phyloP scores from a whole-genome alignment of 2,797 vertebrate species.

The Nothura maculosa region DNA sequence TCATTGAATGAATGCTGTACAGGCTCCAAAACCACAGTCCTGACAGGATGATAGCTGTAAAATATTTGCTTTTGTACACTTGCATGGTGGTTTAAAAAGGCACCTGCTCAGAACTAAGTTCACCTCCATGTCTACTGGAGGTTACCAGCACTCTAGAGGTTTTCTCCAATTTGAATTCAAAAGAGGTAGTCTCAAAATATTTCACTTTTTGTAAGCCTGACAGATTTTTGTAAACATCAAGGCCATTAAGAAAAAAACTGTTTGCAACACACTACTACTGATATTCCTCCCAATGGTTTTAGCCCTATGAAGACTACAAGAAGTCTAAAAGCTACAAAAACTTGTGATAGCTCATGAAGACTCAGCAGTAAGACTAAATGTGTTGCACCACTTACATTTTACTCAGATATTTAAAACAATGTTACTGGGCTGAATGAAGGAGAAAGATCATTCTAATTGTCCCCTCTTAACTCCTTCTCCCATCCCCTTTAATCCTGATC shows the following conservation, averaged over 20 bases:
- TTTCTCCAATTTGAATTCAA: background rate
- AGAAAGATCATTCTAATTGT: background rate
- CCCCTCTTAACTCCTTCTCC: background rate
- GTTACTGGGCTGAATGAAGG: background rate
- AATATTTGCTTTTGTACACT: background rate
- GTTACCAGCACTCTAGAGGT: accelerated
- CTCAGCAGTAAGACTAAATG: background rate
- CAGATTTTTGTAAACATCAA: constrained; percentile 39
- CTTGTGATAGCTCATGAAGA: background rate
- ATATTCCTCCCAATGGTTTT: background rate
- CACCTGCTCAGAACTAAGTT: background rate
- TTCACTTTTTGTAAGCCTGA: constrained; percentile 34
- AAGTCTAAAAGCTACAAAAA: constrained; percentile 28
- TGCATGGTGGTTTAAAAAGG: background rate
- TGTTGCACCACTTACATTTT: background rate
- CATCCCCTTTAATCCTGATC: background rate
- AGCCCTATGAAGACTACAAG: background rate
- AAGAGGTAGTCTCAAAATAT: background rate
- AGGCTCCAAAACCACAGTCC: background rate
- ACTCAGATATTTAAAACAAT: background rate
- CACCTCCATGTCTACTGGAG: accelerated
- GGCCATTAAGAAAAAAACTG: background rate
- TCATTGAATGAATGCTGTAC: background rate
- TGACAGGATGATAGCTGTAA: background rate
- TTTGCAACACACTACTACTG: background rate